A percentile compares a stretch with the other conserved stretches of the same genome.
Evolutionary conservation across 1,140 invertebrate genomes (phyloP).

Genomic region (Drosophila triauraria): DNA sequence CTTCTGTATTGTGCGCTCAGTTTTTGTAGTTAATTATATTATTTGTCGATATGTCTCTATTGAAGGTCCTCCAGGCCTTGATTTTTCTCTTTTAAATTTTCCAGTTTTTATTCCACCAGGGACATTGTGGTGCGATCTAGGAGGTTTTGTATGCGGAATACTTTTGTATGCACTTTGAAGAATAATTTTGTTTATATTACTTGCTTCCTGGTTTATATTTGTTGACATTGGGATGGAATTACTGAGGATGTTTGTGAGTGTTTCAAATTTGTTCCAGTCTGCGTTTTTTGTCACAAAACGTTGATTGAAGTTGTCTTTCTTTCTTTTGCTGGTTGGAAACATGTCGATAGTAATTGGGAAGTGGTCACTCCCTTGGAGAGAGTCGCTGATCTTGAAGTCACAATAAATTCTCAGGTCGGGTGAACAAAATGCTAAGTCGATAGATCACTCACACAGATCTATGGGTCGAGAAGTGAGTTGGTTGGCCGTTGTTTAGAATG

Average conservation of each 20-base stretch:
- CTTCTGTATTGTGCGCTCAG: not conserved
- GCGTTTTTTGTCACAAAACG: not conserved
- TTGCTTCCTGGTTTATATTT: no score
- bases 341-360: not conserved
- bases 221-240: no score
- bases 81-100: no score
- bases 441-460: no score
- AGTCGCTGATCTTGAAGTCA: not conserved
- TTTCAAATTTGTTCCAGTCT: not conserved
- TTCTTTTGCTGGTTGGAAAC: not conserved
- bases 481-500: not conserved
- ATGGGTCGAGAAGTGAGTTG: not conserved
- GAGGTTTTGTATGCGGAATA: no score
- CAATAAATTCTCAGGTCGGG: not conserved
- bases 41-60: not conserved
- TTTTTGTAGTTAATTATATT: slow-evolving; percentile 8
- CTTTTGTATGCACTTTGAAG: no score
- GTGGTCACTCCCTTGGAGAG: not conserved
- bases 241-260: not conserved
- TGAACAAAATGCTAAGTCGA: not conserved
- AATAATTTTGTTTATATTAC: no score
- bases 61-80: not conserved
- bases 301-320: not conserved
- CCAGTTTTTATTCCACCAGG: not conserved
- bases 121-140: no score